Percentiles rank a stretch among this genome's conserved stretches.
Conservation (phyloP, 2,888 invertebrate species). For the Sthenelais limicola region DNA sequence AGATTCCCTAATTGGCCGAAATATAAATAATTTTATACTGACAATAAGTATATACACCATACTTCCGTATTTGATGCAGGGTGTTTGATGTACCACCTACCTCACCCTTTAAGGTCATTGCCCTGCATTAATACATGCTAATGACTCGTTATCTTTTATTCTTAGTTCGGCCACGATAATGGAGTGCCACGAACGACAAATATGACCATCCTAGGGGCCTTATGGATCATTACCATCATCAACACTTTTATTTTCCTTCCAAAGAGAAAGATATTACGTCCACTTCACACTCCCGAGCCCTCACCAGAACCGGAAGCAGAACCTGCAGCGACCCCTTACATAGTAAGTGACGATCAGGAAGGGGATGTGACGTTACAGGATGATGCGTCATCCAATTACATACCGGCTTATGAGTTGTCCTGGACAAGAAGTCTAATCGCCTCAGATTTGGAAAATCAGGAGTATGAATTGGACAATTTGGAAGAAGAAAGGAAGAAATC, state of each 20-base stretch:
- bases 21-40: no score
- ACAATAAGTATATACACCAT: no score
- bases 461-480: slow-evolving; percentile 14
- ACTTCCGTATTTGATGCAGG: no score
- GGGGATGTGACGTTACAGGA: not conserved
- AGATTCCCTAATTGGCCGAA: no score
- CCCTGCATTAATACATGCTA: no score
- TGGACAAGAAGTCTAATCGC: slow-evolving; percentile 21
- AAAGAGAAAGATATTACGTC: not conserved
- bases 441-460: slow-evolving; percentile 1
- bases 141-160: no score
- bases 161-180: slow-evolving; percentile 18
- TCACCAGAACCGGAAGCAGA: not conserved
- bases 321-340: not conserved
- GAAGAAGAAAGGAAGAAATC: not conserved
- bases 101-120: no score
- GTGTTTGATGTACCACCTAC: no score
- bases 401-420: slow-evolving; percentile 16
- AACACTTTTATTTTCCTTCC: slow-evolving; percentile 33
- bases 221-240: slow-evolving; percentile 22
- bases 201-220: not conserved
- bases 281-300: not conserved
- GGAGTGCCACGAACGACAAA: slow-evolving; percentile 3
- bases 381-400: slow-evolving; percentile 10
- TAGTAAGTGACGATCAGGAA: not conserved